Evolutionary conservation across 2,797 vertebrate species (phyloP).

Genomic region (Lophius americanus): DNA sequence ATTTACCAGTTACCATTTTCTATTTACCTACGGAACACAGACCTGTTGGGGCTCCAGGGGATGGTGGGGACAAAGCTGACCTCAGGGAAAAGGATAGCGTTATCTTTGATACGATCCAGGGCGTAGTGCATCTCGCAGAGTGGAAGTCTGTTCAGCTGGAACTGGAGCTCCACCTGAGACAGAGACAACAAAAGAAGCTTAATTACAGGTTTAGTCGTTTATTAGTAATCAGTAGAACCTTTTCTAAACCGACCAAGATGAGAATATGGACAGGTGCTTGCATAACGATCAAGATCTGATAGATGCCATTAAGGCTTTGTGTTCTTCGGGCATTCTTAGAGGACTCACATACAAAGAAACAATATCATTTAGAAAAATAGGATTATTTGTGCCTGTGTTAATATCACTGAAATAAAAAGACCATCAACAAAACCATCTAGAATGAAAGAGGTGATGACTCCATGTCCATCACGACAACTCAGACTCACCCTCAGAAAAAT

Average conservation of each 20-base stretch:
- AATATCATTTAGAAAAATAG: no score
- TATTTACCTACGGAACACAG: constrained; percentile 21
- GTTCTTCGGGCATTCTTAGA: no score
- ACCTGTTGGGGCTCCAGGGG: constrained; percentile 99
- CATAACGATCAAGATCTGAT: neutral
- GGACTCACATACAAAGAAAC: no score
- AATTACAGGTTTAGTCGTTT: neutral
- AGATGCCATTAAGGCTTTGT: no score
- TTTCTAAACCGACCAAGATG: neutral
- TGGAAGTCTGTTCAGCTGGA: constrained; percentile 96
- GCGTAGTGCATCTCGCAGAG: constrained; percentile 99
- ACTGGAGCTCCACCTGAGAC: constrained; percentile 96
- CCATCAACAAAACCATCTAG: no score
- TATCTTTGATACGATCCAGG: constrained; percentile 97
- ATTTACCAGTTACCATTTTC: no score
- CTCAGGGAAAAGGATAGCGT: constrained; percentile 94
- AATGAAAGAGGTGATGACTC: no score
- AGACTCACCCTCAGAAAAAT: no score
- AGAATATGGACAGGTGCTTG: neutral
- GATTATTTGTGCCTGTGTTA: no score
- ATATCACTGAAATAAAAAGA: no score
- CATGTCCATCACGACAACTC: no score
- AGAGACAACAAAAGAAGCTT: constrained; percentile 21
- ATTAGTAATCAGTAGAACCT: neutral
- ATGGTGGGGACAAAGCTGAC: constrained; percentile 91